A percentile compares a stretch with the other conserved stretches of the same genome.
Evolutionary conservation across 1,140 invertebrate species (phyloP).

Genomic region (Penaeus indicus): DNA sequence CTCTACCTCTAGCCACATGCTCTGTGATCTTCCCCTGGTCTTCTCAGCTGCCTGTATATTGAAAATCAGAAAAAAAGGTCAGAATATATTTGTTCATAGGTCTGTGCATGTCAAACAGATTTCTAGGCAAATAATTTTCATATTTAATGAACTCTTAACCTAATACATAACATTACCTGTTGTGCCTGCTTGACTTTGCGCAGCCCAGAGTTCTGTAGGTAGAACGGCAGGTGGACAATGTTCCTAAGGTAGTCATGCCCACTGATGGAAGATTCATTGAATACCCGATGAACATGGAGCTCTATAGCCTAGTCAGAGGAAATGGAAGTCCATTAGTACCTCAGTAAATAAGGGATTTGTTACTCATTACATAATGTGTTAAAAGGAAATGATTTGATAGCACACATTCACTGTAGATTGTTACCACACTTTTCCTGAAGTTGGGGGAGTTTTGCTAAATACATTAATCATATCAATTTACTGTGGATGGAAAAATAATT

Average conservation of each 20-base stretch:
- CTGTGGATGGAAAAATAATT: too few species aligned
- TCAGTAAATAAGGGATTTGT: not conserved
- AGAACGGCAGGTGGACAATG: constrained; percentile 97
- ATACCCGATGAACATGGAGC: constrained; percentile 86
- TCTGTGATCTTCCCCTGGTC: constrained; percentile 42
- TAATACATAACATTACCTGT: constrained; percentile 76
- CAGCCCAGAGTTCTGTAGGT: constrained; percentile 95
- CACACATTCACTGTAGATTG: not conserved
- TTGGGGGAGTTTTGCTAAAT: not conserved
- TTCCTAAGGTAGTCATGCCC: constrained; percentile 81
- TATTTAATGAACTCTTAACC: too few species aligned
- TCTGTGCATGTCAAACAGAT: not conserved
- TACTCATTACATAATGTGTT: not conserved
- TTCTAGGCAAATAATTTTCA: not conserved
- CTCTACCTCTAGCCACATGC: constrained; percentile 63
- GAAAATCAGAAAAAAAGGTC: not conserved
- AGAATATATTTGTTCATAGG: not conserved
- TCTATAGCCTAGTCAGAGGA: constrained; percentile 83
- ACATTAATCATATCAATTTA: not conserved
- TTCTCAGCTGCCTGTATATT: constrained; percentile 45
- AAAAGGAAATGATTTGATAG: constrained; percentile 12
- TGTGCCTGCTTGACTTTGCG: constrained; percentile 89
- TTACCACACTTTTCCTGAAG: not conserved
- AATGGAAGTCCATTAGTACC: constrained; percentile 43
- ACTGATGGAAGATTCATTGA: constrained; percentile 83